Percentiles rank a stretch among this genome's conserved stretches.
phyloP scores from a whole-genome alignment of 2,888 invertebrate species.

The Agrilus cyanescens region DNA sequence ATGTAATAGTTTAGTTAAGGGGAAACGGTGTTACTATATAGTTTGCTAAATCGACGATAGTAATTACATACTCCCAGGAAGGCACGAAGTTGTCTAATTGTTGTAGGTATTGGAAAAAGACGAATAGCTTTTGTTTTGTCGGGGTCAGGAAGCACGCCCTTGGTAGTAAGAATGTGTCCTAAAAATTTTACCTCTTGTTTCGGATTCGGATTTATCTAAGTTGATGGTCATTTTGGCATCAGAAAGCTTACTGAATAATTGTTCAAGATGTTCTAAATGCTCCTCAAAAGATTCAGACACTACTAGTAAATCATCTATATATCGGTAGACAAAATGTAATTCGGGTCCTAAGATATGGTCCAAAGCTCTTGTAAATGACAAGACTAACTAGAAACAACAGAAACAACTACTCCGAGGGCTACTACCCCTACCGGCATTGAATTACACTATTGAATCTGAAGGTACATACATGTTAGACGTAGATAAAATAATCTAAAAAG shows the following conservation, averaged over 20 bases:
- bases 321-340: constrained; percentile 1
- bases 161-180: constrained; percentile 3
- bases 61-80: constrained; percentile 6
- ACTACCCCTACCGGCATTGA: no score
- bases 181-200: constrained; percentile 3
- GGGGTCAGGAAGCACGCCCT: constrained; percentile 1
- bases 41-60: constrained; percentile 2
- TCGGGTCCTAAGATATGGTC: constrained; percentile 6
- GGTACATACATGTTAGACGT: no score
- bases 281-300: neutral
- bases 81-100: constrained; percentile 3
- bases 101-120: constrained; percentile 1
- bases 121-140: constrained; percentile 2
- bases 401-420: no score
- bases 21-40: neutral
- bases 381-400: no score
- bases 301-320: constrained; percentile 6
- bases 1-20: neutral
- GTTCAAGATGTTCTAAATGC: neutral
- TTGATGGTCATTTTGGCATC: neutral
- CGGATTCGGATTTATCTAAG: neutral
- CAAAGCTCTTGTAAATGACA: constrained; percentile 14
- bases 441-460: no score
- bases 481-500: no score
- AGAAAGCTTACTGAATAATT: neutral